phyloP scores from a whole-genome alignment of 2,113 vertebrate genomes.

The Neodon shergylaensis region DNA sequence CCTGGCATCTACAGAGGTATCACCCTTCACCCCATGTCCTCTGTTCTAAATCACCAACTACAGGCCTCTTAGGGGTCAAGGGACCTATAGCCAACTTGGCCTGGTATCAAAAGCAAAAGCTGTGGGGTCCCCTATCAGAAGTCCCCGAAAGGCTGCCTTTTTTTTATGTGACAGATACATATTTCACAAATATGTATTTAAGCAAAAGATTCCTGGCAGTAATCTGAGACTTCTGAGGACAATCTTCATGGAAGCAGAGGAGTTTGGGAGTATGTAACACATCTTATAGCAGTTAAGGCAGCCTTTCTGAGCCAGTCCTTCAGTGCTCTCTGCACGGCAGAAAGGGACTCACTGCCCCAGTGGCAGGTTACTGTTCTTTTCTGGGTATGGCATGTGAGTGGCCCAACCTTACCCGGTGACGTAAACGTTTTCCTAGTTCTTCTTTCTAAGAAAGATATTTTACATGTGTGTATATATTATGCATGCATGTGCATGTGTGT shows the following conservation, averaged over 20 bases:
- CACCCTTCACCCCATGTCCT: not conserved
- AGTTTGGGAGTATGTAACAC: not conserved
- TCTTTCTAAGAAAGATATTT: not conserved
- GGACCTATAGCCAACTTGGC: not conserved
- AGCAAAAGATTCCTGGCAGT: not conserved
- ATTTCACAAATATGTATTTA: not conserved
- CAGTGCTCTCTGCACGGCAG: not conserved
- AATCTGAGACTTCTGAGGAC: not conserved
- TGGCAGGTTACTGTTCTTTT: not conserved
- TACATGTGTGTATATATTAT: not conserved
- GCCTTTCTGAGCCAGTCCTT: not conserved
- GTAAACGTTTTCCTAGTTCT: not conserved
- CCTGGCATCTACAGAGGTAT: rapidly evolving
- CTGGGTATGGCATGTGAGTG: not conserved
- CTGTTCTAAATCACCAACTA: not conserved
- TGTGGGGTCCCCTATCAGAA: not conserved
- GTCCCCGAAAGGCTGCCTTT: not conserved
- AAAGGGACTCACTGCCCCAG: not conserved
- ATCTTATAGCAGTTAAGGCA: not conserved
- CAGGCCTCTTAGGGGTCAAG: not conserved
- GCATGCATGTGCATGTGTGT: rapidly evolving
- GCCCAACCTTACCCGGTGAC: not conserved
- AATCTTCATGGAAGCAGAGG: not conserved
- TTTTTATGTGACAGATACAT: not conserved
- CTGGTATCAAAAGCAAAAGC: not conserved